phyloP scores from a whole-genome alignment of 2,113 vertebrate species.

The Periophthalmodon schlosseri region DNA sequence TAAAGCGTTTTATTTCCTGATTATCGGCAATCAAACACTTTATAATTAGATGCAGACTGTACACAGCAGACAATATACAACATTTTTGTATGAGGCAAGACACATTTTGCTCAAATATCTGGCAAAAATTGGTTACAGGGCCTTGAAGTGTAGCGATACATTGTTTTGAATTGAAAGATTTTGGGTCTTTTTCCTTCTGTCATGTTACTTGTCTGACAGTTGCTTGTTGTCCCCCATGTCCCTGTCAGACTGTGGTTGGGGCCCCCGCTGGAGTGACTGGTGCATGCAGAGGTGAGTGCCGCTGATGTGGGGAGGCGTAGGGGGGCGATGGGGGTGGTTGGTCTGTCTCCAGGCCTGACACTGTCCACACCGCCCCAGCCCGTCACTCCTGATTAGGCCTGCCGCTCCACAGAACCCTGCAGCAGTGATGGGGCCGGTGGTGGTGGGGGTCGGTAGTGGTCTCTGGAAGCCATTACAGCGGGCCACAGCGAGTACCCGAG shows the following conservation, averaged over 20 bases:
- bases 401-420: constrained; percentile 78
- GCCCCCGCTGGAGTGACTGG: constrained; percentile 34
- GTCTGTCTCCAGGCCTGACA: constrained; percentile 82
- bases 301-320: constrained; percentile 28
- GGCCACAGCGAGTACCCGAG: constrained; percentile 79
- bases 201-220: constrained; percentile 1
- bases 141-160: too few relatives aligned
- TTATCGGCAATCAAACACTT: too few relatives aligned
- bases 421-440: constrained; percentile 57
- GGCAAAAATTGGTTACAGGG: too few relatives aligned
- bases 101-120: too few relatives aligned
- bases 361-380: constrained; percentile 90
- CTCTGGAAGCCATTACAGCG: constrained; percentile 99
- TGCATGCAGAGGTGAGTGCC: constrained; percentile 35
- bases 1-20: too few relatives aligned
- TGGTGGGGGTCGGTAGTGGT: constrained; percentile 41
- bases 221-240: constrained; percentile 32
- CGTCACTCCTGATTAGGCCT: constrained; percentile 96
- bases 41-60: too few relatives aligned
- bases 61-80: too few relatives aligned
- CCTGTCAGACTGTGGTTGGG: constrained; percentile 54
- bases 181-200: not conserved
- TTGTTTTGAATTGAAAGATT: too few relatives aligned
- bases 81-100: too few relatives aligned
- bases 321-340: constrained; percentile 64